Evolutionary conservation across 2,113 vertebrate species (phyloP).

Genomic region (Gasterosteus aculeatus): DNA sequence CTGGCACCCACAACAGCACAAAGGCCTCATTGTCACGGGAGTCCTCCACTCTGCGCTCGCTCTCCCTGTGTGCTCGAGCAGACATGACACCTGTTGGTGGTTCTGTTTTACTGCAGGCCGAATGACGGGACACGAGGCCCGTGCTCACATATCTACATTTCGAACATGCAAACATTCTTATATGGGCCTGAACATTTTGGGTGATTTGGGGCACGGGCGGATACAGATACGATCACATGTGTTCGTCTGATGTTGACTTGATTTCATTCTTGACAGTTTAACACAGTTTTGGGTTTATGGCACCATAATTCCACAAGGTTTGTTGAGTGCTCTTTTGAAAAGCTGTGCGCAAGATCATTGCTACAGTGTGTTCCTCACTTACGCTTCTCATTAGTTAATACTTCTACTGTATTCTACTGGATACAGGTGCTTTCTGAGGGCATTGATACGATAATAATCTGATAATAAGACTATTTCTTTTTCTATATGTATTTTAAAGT

Average conservation of each 20-base stretch:
- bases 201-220: not conserved
- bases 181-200: not conserved
- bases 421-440: not conserved
- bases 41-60: constrained; percentile 30
- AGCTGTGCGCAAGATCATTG: not conserved
- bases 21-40: constrained; percentile 78
- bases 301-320: constrained; percentile 7
- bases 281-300: constrained; percentile 26
- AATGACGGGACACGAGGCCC: not conserved
- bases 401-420: not conserved
- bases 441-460: not conserved
- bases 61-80: constrained; percentile 34
- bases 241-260: not conserved
- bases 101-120: constrained; percentile 52
- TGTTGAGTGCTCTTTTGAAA: not conserved
- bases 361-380: not conserved
- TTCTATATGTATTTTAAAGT: not conserved
- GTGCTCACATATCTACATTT: not conserved
- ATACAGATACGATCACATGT: not conserved
- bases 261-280: constrained; percentile 34
- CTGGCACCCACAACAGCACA: constrained; percentile 76
- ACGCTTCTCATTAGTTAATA: not conserved
- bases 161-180: not conserved
- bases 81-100: constrained; percentile 80
- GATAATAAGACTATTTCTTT: not conserved